Evolutionary conservation across 1,140 invertebrate genomes (phyloP), one percentile per base, ranked within the genome.

Genomic region (Chelonus insularis): DNA sequence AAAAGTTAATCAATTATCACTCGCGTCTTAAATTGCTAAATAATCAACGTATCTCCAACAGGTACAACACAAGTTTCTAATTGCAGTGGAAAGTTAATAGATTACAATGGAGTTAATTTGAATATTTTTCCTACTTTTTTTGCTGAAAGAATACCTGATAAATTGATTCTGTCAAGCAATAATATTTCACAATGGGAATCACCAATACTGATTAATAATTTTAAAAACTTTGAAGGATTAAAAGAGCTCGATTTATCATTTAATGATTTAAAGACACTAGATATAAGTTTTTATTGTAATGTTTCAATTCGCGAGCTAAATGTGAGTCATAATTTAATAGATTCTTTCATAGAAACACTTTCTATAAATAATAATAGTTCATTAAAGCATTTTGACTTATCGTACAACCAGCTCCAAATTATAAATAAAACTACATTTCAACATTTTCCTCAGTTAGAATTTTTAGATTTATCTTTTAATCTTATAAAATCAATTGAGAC

Each of bases 291-390:
- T 29, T 43, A 73, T 1, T 16, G 58, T 5, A 60, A 52, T 37
- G 25, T 63, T 48, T 43, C 47, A 3, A 47, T 80, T 9, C 29
- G 48, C 4, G 52, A 51, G 2, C 39, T 80, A 6, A 68, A 76
- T 61, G 55, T 80, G 41, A 77, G 76, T 60, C 23, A 72, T 45
- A 79, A 78, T 69, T 39, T 18, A 4, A 68, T 80, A 4, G 37
- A n/a, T n/a, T n/a, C n/a, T n/a, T n/a, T n/a, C 23, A 1, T 11
- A n/a, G 12, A 18, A 11, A 25, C n/a, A 57, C 50, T 21, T 39
- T 64, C 2, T n/a, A n/a, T n/a, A n/a, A n/a, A n/a, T n/a, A n/a
- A 61, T 57, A 18, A 45, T 4, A 16, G 37, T 62, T 18, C 39
- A 16, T 61, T 78, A 14, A 62, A 12, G 2, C 58, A 21, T 50